phyloP scores from a whole-genome alignment of 2,888 invertebrate genomes.

The Pristionchus arcanus region DNA sequence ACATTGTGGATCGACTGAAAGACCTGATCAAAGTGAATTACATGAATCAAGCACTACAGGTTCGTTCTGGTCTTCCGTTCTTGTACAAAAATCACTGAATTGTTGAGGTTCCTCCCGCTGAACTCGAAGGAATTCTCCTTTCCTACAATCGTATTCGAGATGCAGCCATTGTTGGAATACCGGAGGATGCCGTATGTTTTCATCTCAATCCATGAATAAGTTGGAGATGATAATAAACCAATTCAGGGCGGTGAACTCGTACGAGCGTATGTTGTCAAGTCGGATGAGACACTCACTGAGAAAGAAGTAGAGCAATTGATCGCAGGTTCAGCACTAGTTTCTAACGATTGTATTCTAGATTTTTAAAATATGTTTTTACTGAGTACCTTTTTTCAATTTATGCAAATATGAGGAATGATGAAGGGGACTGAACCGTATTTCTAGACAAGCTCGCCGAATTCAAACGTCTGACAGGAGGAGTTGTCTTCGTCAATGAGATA shows the following conservation, averaged over 20 bases:
- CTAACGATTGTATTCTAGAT: too few species aligned
- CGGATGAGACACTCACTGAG: neutral
- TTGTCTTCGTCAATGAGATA: neutral
- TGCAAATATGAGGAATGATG: too few species aligned
- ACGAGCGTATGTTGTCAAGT: neutral
- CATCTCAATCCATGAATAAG: neutral
- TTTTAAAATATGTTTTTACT: neutral
- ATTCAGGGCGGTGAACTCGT: slow-evolving; percentile 16
- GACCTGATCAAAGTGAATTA: slow-evolving; percentile 16
- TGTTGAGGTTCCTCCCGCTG: slow-evolving; percentile 18
- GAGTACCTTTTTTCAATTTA: neutral
- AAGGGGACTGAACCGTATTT: neutral
- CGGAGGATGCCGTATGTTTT: neutral
- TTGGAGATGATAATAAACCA: too few species aligned
- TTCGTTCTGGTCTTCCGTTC: neutral
- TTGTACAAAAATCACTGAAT: too few species aligned
- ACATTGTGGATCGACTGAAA: slow-evolving; percentile 18
- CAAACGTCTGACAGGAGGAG: neutral
- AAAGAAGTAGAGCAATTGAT: neutral
- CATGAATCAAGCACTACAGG: neutral
- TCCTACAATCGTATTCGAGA: neutral
- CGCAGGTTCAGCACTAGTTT: neutral
- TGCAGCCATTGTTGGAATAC: slow-evolving; percentile 28
- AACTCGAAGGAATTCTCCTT: slow-evolving; percentile 9
- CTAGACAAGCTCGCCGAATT: slow-evolving; percentile 4